A percentile compares a stretch with the other conserved stretches of the same genome.
These are phyloP conservation scores for Caenorhabditis japonica DNA, from an alignment of 2,888 invertebrate genomes.

Conservation along the genomic window DNA sequence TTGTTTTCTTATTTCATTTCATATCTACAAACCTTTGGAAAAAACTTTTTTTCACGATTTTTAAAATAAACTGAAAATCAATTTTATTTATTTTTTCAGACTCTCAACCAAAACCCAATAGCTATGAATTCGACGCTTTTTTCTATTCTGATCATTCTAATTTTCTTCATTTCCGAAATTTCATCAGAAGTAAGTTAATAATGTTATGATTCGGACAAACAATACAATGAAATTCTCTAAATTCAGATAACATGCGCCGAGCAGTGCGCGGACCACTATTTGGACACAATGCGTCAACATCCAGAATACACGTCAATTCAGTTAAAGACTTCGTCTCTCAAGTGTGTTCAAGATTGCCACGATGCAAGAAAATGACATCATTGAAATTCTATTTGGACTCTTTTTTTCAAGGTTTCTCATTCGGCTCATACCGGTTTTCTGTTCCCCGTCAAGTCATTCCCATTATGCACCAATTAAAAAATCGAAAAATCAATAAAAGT, in stretches of 20 bases:
- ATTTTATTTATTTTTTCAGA: slow-evolving; percentile 20
- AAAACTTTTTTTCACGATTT: background rate
- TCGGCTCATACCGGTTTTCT: slow-evolving; percentile 26
- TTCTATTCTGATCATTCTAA: slow-evolving; percentile 20
- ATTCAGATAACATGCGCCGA: slow-evolving; percentile 52
- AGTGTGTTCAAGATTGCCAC: slow-evolving; percentile 56
- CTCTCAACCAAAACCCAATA: slow-evolving; percentile 31
- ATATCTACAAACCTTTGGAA: no score
- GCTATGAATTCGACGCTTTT: slow-evolving; percentile 17
- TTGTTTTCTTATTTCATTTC: no score
- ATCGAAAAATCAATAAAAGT: background rate
- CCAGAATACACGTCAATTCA: slow-evolving; percentile 53
- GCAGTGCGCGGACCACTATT: slow-evolving; percentile 55
- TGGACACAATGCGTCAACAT: slow-evolving; percentile 49
- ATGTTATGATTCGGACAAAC: no score
- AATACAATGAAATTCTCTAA: slow-evolving; percentile 1
- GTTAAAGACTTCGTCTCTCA: slow-evolving; percentile 48
- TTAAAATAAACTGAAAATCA: background rate
- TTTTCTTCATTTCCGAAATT: slow-evolving; percentile 32
- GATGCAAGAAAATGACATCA: slow-evolving; percentile 30
- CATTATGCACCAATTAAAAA: slow-evolving; percentile 23
- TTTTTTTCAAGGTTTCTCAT: slow-evolving; percentile 18
- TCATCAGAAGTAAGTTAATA: slow-evolving; percentile 20
- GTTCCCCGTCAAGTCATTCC: slow-evolving; percentile 26
- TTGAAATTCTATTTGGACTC: background rate